Base-by-base conservation (phyloP, 2,888 invertebrate genomes). In the Phanerotoma sp. region DNA sequence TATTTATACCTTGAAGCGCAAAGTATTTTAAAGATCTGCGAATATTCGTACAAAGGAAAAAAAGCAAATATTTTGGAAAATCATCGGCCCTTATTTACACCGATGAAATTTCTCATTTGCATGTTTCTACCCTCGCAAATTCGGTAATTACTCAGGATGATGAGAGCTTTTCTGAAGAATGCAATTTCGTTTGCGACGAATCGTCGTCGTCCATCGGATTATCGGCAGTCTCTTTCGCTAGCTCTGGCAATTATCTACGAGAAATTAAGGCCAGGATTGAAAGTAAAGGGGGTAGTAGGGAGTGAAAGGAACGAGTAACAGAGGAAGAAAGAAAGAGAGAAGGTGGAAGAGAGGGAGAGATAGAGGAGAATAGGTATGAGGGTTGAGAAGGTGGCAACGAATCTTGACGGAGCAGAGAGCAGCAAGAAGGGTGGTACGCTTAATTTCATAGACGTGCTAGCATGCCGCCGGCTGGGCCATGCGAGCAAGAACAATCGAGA, bases 401-500 rank as follows among this genome's bases (percentile, higher is more conserved):
- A 62, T 65, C 63, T 65, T 67, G 62, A 67, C 64, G 56, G 62
- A 64, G 60, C 65, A 62, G 62, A 58, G 35, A 15, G 61, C 58
- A 63, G 64, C 61, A 64, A 65, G 67, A 64, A 65, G 65, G 66
- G 63, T 63, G 65, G 65, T 64, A 65, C 70, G 66, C 70, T 70
- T 71, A 70, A 70, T 71, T 71, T 71, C 67, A 70, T 70, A 67
- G 69, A 69, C 65, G 68, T 66, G 61, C 64, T 63, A 63, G 47
- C 22, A 50, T 47, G 35, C 49, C 32, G 44, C 53, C 37, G 58
- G 53, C 44, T 45, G 54, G 60, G 51, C 40, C 67, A 66, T 69
- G 64, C 65, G 66, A 70, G 69, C 70, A 70, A 67, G 70, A 70
- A 71, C 69, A 70, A 71, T 71, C 63, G 66, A 66, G n/a, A n/a